These are phyloP conservation scores for Oopsacas minuta DNA, from an alignment of 37 sponge, comb jelly and placozoan species.

Conservation along the genomic window DNA sequence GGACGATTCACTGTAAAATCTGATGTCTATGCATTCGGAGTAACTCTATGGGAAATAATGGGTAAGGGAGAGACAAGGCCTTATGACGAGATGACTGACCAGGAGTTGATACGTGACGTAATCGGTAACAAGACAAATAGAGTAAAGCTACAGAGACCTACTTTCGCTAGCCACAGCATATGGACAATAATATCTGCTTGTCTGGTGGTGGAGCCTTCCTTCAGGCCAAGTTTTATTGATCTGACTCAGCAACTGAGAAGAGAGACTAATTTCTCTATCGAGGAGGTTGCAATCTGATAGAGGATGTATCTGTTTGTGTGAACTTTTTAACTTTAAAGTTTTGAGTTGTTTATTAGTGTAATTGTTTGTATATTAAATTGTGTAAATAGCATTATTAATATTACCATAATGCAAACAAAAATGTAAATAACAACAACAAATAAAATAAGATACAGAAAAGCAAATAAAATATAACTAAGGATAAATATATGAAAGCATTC, in stretches of 20 bases:
- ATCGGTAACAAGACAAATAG: not conserved
- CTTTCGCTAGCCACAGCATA: not conserved
- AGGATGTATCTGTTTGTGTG: not conserved
- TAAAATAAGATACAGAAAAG: not conserved
- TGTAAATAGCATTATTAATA: not conserved
- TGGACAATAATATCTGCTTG: not conserved
- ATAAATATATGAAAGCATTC: not conserved
- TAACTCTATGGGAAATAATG: slow-evolving; percentile 76
- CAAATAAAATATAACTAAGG: not conserved
- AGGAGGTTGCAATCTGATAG: not conserved
- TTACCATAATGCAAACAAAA: not conserved
- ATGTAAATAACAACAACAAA: not conserved
- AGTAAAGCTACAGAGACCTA: not conserved
- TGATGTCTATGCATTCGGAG: slow-evolving; percentile 61
- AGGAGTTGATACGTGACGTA: slow-evolving; percentile 30
- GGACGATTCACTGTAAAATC: slow-evolving; percentile 65
- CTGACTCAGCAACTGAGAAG: not conserved
- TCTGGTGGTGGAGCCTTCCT: not conserved
- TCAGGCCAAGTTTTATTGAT: not conserved
- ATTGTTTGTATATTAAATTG: not conserved
- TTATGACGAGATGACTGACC: slow-evolving; percentile 41
- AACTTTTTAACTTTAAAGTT: not conserved
- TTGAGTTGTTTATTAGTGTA: no score
- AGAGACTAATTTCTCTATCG: not conserved
- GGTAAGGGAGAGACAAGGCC: slow-evolving; percentile 45